Percentiles rank a stretch among this genome's conserved stretches.
These are phyloP conservation scores for Zaprionus davidi DNA, from an alignment of 1,140 invertebrate genomes.

Conservation along the genomic window DNA sequence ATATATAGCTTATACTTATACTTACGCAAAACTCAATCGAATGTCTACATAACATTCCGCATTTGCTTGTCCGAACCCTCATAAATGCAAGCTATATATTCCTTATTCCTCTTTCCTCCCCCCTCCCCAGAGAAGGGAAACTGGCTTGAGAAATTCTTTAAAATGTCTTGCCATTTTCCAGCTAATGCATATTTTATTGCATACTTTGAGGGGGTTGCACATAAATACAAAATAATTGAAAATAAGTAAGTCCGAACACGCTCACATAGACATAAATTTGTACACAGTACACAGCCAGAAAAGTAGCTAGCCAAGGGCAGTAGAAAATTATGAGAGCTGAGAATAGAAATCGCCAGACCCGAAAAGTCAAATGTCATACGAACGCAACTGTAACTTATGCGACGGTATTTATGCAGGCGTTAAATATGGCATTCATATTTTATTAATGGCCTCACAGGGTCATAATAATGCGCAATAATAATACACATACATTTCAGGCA, in stretches of 20 bases:
- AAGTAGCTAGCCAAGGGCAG: slow-evolving; percentile 16
- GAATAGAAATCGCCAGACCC: slow-evolving; percentile 42
- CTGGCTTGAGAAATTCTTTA: neutral
- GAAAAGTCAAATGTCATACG: slow-evolving; percentile 66
- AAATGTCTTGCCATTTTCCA: neutral
- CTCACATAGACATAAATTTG: slow-evolving; percentile 19
- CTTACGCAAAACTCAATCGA: too few species aligned
- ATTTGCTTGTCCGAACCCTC: neutral
- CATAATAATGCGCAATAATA: slow-evolving; percentile 32
- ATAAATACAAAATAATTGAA: slow-evolving; percentile 36
- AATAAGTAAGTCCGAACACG: slow-evolving; percentile 28
- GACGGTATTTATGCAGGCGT: slow-evolving; percentile 48
- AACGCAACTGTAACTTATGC: slow-evolving; percentile 16
- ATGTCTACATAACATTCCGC: too few species aligned
- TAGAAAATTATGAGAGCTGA: slow-evolving; percentile 14
- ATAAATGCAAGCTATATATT: neutral
- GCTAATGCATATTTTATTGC: slow-evolving; percentile 39
- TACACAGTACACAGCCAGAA: neutral
- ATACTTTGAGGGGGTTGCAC: slow-evolving; percentile 24
- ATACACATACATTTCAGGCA: slow-evolving; percentile 37
- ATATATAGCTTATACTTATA: too few species aligned
- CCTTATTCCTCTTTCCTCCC: neutral
- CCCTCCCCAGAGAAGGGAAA: neutral
- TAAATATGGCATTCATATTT: slow-evolving; percentile 62
- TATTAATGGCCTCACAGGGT: slow-evolving; percentile 61